Conservation (phyloP, 2,888 invertebrate species). For the Microplitis manilae region DNA sequence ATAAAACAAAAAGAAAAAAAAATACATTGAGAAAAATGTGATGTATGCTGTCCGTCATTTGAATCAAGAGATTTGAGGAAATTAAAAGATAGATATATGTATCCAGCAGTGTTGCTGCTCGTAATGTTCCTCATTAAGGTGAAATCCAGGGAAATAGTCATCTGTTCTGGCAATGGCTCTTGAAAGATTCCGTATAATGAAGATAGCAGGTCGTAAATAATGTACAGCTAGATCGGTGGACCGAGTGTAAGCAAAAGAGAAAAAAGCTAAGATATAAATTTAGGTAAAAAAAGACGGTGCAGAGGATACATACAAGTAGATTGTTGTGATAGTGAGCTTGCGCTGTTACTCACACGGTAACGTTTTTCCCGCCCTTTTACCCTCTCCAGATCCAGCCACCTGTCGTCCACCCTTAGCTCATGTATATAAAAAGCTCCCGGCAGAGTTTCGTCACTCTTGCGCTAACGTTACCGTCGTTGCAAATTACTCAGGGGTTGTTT, state of each 20-base stretch:
- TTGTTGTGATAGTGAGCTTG: not conserved
- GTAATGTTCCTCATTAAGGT: slow-evolving; percentile 17
- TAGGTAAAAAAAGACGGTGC: too few relatives aligned
- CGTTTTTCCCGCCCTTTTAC: slow-evolving; percentile 31
- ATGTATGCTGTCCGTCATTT: not conserved
- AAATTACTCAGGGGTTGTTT: slow-evolving; percentile 43
- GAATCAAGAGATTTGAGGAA: not conserved
- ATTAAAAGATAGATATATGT: not conserved
- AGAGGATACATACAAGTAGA: not conserved
- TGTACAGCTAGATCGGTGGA: not conserved
- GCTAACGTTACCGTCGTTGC: slow-evolving; percentile 57
- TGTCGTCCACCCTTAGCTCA: slow-evolving; percentile 40
- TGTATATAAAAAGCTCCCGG: slow-evolving; percentile 61
- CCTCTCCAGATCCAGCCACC: slow-evolving; percentile 31
- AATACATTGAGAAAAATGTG: not conserved
- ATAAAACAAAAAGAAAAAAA: not conserved
- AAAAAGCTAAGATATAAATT: not conserved
- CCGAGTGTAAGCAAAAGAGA: not conserved
- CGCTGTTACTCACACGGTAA: slow-evolving; percentile 4
- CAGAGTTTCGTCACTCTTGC: slow-evolving; percentile 59
- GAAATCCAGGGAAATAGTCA: not conserved
- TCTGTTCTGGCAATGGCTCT: not conserved
- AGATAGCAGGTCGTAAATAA: slow-evolving; percentile 9
- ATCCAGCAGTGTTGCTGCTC: not conserved
- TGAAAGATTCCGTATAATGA: slow-evolving; percentile 5